A percentile compares a stretch with the other conserved stretches of the same genome.
Evolutionary conservation across 2,113 vertebrate species (phyloP).

Genomic region (Alces alces): DNA sequence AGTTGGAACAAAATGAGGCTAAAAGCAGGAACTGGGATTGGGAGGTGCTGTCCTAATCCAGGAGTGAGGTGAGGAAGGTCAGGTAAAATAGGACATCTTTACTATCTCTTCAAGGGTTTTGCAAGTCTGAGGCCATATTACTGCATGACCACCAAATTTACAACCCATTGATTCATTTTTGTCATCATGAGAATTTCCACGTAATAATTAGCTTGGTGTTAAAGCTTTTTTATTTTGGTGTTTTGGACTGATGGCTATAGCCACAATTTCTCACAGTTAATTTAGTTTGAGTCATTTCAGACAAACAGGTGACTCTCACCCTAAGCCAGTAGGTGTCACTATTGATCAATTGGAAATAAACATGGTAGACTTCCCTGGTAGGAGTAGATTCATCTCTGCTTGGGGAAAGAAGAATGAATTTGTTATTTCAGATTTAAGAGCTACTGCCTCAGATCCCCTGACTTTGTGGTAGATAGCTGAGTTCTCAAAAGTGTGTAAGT

Average conservation of each 20-base stretch:
- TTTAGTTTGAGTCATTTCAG: neutral
- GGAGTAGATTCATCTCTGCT: neutral
- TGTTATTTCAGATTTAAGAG: constrained; percentile 2
- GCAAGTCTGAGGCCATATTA: neutral
- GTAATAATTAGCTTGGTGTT: neutral
- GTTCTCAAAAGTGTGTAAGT: neutral
- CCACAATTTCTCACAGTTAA: neutral
- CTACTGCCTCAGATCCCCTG: neutral
- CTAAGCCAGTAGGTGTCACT: constrained; percentile 71
- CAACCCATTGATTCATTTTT: neutral
- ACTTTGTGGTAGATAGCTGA: neutral
- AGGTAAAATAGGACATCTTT: neutral
- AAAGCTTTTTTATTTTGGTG: neutral
- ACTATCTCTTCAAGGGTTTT: neutral
- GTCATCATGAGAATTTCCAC: neutral
- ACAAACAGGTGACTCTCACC: neutral
- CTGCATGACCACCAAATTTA: neutral
- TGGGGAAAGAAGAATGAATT: neutral
- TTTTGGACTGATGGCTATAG: neutral
- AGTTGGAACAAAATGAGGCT: neutral
- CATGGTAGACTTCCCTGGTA: neutral
- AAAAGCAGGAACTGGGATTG: neutral
- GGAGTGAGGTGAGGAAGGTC: neutral
- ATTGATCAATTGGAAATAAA: constrained; percentile 62
- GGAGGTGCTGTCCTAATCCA: neutral